Base-by-base conservation (phyloP, 2,888 invertebrate genomes). In the Leucophenga montana region DNA sequence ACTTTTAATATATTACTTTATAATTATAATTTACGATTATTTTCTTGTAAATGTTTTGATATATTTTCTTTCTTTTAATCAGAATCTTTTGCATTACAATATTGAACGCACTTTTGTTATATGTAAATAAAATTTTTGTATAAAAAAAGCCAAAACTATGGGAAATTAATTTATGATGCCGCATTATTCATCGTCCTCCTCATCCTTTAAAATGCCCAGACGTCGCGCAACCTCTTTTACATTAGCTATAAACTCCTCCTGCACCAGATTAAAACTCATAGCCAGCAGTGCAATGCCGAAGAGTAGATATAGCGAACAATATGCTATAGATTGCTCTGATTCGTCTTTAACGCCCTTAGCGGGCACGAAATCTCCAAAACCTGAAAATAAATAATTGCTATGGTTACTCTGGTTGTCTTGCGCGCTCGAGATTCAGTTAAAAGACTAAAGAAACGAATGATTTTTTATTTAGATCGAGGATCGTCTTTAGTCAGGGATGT, bases 221-320 rank as follows among this genome's bases (percentile, higher is more conserved):
- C 94, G 92, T 78, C 94, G 94, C 22, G 96, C 97, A 9, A 97
- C 93, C 72, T 93, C 92, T 82, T 96, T 95, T 5, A 97, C 96
- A 85, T 95, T 95, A 71, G 94, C 94, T 75, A 96, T 95, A 11
- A 97, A 96, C 88, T 97, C 96, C 86, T 97, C 97, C 88, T 97
- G 97, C 57, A 98, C 97, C 85, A 98, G 90, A 90, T 98, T 98
- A 89, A 98, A 98, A 82, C 96, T 96, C 98, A 98, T 98, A 33
- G 97, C 97, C 75, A 98, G 90, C 59, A 98, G 89, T 0, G 97
- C 96, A 85, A 98, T 98, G 8, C 98, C 98, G 87, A 98, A 97
- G 56, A 98, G 91, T 74, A 98, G 90, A 89, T 98, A 98, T 69
- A 98, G 90, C 0, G 97, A 97, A 84, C 97, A 97, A 67, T 97